These are phyloP conservation scores for Crematogaster levior DNA, from an alignment of 2,888 invertebrate genomes.

Conservation along the genomic window DNA sequence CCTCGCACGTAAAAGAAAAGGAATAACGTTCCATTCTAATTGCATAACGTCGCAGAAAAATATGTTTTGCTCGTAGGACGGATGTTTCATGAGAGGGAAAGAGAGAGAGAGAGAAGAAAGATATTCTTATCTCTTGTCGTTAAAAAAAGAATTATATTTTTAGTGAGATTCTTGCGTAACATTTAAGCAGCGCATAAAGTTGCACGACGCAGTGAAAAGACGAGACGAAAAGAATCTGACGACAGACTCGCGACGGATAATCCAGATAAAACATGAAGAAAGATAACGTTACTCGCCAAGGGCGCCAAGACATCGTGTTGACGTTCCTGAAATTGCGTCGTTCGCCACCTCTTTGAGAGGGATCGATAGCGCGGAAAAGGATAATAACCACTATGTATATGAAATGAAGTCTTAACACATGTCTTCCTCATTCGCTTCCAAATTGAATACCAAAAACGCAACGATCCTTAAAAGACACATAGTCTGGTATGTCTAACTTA, in stretches of 20 bases:
- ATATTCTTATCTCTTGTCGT: slow-evolving; percentile 6
- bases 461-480: not conserved
- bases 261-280: slow-evolving; percentile 11
- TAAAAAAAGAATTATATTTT: not conserved
- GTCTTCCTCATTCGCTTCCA: not conserved
- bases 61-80: not conserved
- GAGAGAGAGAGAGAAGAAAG: too few species aligned
- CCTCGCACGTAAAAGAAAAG: not conserved
- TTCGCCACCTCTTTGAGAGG: not conserved
- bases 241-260: slow-evolving; percentile 8
- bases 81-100: too few species aligned
- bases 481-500: not conserved
- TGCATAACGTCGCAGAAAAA: slow-evolving; percentile 8
- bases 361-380: slow-evolving; percentile 17
- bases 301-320: not conserved
- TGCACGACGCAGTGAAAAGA: not conserved
- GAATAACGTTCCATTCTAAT: slow-evolving; percentile 19
- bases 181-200: not conserved
- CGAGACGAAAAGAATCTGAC: not conserved
- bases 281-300: slow-evolving; percentile 17
- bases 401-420: not conserved
- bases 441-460: not conserved
- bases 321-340: slow-evolving; percentile 25
- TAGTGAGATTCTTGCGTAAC: not conserved
- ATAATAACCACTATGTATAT: not conserved